A percentile compares a stretch with the other conserved stretches of the same genome.
phyloP scores from a whole-genome alignment of 2,888 invertebrate genomes.

The Ypsolopha sequella region DNA sequence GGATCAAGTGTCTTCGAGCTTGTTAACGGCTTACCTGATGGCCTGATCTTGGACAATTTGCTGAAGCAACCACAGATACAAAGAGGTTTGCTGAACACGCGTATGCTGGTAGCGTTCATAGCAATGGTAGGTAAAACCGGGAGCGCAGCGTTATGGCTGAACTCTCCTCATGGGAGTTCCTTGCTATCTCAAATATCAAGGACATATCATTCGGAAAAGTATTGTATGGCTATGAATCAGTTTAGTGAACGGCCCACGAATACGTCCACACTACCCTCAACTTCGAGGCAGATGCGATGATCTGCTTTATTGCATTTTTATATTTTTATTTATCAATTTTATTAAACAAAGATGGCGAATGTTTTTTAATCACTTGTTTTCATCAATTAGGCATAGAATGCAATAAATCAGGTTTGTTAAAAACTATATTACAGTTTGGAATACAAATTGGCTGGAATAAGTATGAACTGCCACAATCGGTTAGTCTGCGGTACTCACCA shows the following conservation, averaged over 20 bases:
- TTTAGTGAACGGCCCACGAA: slow-evolving; percentile 15
- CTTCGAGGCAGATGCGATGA: no score
- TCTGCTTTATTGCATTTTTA: no score
- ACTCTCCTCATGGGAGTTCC: slow-evolving; percentile 58
- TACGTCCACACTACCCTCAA: no score
- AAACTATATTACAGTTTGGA: no score
- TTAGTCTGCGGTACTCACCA: no score
- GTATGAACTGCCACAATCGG: no score
- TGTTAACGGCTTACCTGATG: slow-evolving; percentile 51
- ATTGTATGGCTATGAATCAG: slow-evolving; percentile 59
- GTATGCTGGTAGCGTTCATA: slow-evolving; percentile 59
- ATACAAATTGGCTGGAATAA: no score
- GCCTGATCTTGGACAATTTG: slow-evolving; percentile 43
- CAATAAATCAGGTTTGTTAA: no score
- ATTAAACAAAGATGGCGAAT: no score
- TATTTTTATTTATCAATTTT: no score
- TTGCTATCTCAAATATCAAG: slow-evolving; percentile 52
- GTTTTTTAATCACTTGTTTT: no score
- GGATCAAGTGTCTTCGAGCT: slow-evolving; percentile 57
- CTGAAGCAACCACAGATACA: slow-evolving; percentile 58
- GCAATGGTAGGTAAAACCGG: slow-evolving; percentile 59
- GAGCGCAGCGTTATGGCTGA: slow-evolving; percentile 53
- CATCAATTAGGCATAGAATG: no score
- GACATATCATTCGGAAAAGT: slow-evolving; percentile 62
- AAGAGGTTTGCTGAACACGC: slow-evolving; percentile 49